phyloP scores from a whole-genome alignment of 2,888 invertebrate species.

The Branchipolynoe longqiensis region DNA sequence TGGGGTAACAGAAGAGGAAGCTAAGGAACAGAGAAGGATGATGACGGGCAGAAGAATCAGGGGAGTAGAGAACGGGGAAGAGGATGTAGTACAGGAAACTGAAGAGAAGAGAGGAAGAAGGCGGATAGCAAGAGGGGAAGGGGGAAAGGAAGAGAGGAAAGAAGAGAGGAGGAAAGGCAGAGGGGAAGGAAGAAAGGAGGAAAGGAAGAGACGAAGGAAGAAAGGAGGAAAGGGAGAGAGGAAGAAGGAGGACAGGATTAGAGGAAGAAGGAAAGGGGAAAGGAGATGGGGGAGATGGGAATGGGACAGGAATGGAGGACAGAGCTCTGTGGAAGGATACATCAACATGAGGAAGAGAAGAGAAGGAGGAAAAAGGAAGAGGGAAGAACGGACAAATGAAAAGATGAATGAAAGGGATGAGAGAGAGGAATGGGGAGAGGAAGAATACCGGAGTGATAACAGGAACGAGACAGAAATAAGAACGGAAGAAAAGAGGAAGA shows the following conservation, averaged over 20 bases:
- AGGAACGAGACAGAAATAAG: too few relatives aligned
- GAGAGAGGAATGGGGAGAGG: too few relatives aligned
- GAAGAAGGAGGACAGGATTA: neutral
- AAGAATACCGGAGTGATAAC: too few relatives aligned
- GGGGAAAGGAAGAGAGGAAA: neutral
- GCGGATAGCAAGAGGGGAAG: neutral
- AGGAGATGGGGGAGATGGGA: neutral
- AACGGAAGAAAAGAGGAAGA: too few relatives aligned
- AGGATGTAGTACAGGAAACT: neutral
- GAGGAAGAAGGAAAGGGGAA: neutral
- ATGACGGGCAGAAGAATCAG: neutral
- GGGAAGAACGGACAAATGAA: too few relatives aligned
- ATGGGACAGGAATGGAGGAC: neutral
- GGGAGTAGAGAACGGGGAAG: neutral
- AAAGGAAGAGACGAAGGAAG: neutral
- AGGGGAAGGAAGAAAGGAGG: neutral
- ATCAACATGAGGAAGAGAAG: too few relatives aligned
- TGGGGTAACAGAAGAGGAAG: neutral
- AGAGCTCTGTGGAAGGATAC: too few relatives aligned
- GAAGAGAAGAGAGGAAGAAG: neutral
- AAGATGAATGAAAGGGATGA: too few relatives aligned
- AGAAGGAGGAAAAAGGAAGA: too few relatives aligned
- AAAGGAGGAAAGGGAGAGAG: neutral
- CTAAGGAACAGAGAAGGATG: neutral
- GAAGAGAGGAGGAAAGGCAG: neutral